A percentile compares a stretch with the other conserved stretches of the same genome.
Evolutionary conservation across 92 coral and sea anemone genomes (phyloP).

Genomic region (Bergia sp.): DNA sequence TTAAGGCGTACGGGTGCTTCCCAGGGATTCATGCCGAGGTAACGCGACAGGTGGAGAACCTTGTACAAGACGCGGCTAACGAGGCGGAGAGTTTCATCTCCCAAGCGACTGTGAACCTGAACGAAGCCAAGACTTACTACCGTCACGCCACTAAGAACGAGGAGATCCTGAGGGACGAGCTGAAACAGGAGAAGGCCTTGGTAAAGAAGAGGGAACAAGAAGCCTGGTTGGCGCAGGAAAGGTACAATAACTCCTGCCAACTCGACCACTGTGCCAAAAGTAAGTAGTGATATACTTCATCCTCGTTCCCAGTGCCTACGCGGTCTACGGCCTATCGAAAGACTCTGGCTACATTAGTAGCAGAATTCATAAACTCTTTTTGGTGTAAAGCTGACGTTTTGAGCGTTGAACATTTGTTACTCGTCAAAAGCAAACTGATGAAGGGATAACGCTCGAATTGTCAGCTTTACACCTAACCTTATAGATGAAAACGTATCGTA

Average conservation of each 20-base stretch:
- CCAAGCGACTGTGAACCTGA: slow-evolving; percentile 89
- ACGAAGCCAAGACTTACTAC: slow-evolving; percentile 89
- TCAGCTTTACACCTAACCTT: too few species aligned
- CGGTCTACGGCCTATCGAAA: too few species aligned
- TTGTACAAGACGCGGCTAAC: slow-evolving; percentile 71
- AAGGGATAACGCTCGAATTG: too few species aligned
- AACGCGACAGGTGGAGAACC: slow-evolving; percentile 59
- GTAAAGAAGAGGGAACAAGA: slow-evolving; percentile 79
- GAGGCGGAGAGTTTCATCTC: slow-evolving; percentile 88
- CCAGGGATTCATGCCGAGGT: slow-evolving; percentile 81
- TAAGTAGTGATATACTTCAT: slow-evolving; percentile 41
- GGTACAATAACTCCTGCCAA: slow-evolving; percentile 84
- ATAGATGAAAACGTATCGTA: too few species aligned
- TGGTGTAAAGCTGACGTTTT: too few species aligned
- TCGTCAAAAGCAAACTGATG: too few species aligned
- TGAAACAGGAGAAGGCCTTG: slow-evolving; percentile 61
- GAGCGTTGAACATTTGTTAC: too few species aligned
- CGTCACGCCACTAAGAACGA: slow-evolving; percentile 80
- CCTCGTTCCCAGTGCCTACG: too few species aligned
- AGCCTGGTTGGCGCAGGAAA: slow-evolving; percentile 82
- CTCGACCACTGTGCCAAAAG: slow-evolving; percentile 81
- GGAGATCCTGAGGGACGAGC: slow-evolving; percentile 65
- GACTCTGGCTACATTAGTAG: too few species aligned
- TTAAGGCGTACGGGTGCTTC: slow-evolving; percentile 91
- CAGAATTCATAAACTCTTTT: too few species aligned